Conservation (phyloP, 2,113 vertebrate genomes). For the Mobula hypostoma region DNA sequence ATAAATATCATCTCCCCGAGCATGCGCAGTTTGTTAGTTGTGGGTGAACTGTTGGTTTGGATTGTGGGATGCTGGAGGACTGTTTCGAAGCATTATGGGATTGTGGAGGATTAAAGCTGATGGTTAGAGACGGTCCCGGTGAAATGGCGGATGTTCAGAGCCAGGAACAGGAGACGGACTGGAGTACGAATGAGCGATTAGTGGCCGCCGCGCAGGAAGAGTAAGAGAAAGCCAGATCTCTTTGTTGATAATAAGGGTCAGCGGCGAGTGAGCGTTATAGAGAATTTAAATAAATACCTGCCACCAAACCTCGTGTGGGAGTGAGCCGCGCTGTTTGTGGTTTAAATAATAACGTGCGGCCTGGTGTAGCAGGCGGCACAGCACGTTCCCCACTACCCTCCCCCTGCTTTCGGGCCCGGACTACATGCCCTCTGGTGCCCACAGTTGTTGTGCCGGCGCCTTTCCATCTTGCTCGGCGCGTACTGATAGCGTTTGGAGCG, state of each 20-base stretch:
- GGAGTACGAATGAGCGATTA: conserved; percentile 11
- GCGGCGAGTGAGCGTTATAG: background rate
- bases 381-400: background rate
- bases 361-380: background rate
- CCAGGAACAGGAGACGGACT: conserved; percentile 28
- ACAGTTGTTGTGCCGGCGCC: background rate
- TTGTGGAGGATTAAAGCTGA: background rate
- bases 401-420: background rate
- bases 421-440: background rate
- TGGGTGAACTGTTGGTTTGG: background rate
- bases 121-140: background rate
- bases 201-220: conserved; percentile 21
- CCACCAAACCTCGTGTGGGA: background rate
- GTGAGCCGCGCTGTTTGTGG: conserved; percentile 15
- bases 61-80: background rate
- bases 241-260: background rate
- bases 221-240: background rate
- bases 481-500: background rate
- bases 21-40: too few relatives aligned
- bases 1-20: too few relatives aligned
- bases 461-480: background rate
- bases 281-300: background rate
- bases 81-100: background rate
- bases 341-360: conserved; percentile 31
- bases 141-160: conserved; percentile 35